Percentiles rank a stretch among this genome's conserved stretches.
Evolutionary conservation across 2,888 invertebrate genomes (phyloP).

Genomic region (Seira ritae): DNA sequence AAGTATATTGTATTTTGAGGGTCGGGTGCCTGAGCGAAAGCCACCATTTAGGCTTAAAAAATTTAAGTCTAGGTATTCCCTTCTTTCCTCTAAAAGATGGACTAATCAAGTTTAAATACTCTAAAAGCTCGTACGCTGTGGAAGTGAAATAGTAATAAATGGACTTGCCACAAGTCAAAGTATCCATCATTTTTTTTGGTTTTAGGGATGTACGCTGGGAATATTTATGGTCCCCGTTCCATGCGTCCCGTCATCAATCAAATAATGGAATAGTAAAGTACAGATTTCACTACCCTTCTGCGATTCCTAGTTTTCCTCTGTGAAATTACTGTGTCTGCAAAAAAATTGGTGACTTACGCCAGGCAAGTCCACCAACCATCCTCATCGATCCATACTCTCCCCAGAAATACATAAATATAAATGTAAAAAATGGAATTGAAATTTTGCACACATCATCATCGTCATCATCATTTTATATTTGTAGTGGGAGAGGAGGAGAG

Average conservation of each 20-base stretch:
- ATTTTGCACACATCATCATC: constrained; percentile 15
- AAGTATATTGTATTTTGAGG: too few relatives aligned
- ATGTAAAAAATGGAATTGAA: constrained; percentile 6
- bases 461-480: background rate
- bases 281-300: background rate
- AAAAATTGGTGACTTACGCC: background rate
- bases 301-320: background rate
- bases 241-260: constrained; percentile 7
- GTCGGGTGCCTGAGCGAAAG: too few relatives aligned
- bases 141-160: background rate
- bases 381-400: background rate
- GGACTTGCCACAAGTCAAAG: background rate
- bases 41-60: too few relatives aligned
- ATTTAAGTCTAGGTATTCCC: too few relatives aligned
- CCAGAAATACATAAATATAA: background rate
- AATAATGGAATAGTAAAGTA: background rate
- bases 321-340: background rate
- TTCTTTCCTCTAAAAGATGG: too few relatives aligned
- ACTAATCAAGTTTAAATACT: background rate
- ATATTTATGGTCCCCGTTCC: background rate
- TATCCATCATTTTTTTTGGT: background rate
- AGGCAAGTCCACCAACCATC: background rate
- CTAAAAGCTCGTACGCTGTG: background rate
- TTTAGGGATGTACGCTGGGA: constrained; percentile 3
- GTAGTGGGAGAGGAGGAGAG: background rate